Evolutionary conservation across 2,113 vertebrate species (phyloP).

Genomic region (Dasyurus viverrinus): DNA sequence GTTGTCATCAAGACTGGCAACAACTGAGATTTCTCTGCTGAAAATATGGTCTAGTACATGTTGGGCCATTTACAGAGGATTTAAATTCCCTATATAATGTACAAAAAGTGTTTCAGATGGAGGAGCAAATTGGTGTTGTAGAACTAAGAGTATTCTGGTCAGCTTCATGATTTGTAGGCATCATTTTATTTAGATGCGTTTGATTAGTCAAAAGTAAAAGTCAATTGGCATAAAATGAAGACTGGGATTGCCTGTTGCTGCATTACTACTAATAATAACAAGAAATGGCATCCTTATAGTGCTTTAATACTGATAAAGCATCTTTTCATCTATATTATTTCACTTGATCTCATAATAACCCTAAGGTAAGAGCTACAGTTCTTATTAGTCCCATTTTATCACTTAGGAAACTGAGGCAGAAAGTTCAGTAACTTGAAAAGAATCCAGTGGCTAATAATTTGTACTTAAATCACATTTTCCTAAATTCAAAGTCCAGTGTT

Average conservation of each 20-base stretch:
- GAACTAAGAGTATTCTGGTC: neutral
- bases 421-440: neutral
- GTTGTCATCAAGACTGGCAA: neutral
- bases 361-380: neutral
- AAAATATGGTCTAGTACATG: accelerated
- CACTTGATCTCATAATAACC: neutral
- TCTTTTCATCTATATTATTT: neutral
- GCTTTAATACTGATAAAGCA: neutral
- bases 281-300: neutral
- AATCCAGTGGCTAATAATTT: neutral
- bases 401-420: neutral
- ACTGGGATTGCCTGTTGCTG: neutral
- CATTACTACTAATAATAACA: accelerated
- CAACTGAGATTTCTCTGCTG: neutral
- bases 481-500: neutral
- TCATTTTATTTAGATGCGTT: neutral
- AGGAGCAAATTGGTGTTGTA: no score
- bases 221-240: neutral
- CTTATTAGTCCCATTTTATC: neutral
- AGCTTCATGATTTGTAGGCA: neutral
- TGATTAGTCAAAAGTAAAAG: neutral
- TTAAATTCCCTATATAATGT: neutral
- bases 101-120: neutral
- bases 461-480: neutral
- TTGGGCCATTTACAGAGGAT: neutral